Evolutionary conservation across 2,113 vertebrate species (phyloP).

Genomic region (Pomatorhinus ruficollis): DNA sequence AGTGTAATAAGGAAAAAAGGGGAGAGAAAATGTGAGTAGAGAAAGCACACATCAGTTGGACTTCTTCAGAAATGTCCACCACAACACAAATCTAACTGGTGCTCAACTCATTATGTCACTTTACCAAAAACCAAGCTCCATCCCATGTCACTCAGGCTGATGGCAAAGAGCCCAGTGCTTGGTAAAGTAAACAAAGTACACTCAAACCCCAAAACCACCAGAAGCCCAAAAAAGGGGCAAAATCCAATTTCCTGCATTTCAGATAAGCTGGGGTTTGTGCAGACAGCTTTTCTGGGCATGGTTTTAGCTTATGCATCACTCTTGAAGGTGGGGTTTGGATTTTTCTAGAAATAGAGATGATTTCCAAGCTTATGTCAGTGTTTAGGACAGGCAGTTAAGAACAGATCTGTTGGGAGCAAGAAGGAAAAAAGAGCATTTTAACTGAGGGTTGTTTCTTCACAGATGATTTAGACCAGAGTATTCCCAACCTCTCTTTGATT

Average conservation of each 20-base stretch:
- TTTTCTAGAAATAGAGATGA: background rate
- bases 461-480: background rate
- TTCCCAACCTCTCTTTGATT: background rate
- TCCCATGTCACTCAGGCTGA: background rate
- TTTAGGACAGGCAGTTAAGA: background rate
- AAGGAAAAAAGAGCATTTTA: background rate
- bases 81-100: background rate
- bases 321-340: background rate
- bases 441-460: background rate
- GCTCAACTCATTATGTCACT: rapidly evolving
- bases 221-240: background rate
- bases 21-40: background rate
- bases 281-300: background rate
- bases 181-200: background rate
- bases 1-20: background rate
- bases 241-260: background rate
- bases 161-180: background rate
- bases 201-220: background rate
- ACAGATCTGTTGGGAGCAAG: background rate
- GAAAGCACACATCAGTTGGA: background rate
- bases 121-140: background rate
- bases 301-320: background rate
- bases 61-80: background rate
- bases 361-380: background rate
- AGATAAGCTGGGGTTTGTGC: background rate